These are phyloP conservation scores for Drosophila ambigua DNA, from an alignment of 1,140 invertebrate genomes.

Conservation along the genomic window DNA sequence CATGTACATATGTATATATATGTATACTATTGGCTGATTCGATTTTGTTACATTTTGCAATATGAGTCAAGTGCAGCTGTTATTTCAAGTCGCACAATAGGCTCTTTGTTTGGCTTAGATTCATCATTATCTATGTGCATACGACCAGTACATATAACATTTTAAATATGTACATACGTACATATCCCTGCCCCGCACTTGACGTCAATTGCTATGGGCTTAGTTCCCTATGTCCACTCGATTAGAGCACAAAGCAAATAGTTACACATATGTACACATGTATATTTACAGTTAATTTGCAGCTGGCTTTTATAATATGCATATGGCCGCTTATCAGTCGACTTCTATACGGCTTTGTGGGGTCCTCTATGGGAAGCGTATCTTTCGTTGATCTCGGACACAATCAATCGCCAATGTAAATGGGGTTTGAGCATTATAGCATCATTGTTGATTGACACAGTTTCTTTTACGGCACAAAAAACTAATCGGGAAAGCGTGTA, in stretches of 20 bases:
- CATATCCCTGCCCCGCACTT: slow-evolving; percentile 13
- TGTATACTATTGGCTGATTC: neutral
- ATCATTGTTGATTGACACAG: slow-evolving; percentile 50
- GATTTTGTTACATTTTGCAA: slow-evolving; percentile 35
- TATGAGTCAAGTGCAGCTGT: slow-evolving; percentile 46
- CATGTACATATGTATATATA: slow-evolving; percentile 3
- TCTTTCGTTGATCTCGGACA: slow-evolving; percentile 42
- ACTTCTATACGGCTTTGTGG: slow-evolving; percentile 35
- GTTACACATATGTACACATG: slow-evolving; percentile 4
- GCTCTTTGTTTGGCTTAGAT: slow-evolving; percentile 41
- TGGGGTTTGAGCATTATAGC: slow-evolving; percentile 36
- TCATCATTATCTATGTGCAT: slow-evolving; percentile 26
- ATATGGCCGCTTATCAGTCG: neutral
- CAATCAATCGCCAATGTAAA: slow-evolving; percentile 42
- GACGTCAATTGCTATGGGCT: slow-evolving; percentile 47
- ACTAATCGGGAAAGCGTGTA: slow-evolving; percentile 21
- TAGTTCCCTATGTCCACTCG: slow-evolving; percentile 44
- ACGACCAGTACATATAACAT: neutral
- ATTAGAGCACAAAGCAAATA: slow-evolving; percentile 54
- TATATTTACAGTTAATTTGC: slow-evolving; percentile 13
- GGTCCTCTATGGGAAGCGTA: slow-evolving; percentile 37
- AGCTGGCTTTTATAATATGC: slow-evolving; percentile 23
- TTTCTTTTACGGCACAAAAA: slow-evolving; percentile 38
- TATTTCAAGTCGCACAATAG: slow-evolving; percentile 33
- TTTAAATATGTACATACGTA: neutral